phyloP scores from a whole-genome alignment of 2,888 invertebrate genomes.

The Heteromurus nitidus region DNA sequence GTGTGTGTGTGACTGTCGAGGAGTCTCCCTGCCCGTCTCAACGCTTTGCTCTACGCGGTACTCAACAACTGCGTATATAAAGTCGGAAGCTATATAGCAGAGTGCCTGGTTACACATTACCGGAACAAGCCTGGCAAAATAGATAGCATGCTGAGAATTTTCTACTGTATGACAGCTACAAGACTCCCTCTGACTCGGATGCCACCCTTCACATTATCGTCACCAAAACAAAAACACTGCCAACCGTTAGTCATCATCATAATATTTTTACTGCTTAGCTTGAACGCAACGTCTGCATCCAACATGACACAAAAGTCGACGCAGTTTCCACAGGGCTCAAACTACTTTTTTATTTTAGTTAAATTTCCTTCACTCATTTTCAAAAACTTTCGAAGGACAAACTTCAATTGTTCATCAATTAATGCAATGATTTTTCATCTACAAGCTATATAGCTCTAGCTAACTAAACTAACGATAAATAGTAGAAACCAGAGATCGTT shows the following conservation, averaged over 20 bases:
- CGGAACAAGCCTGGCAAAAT: constrained; percentile 43
- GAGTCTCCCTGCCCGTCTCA: not conserved
- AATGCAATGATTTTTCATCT: too few species aligned
- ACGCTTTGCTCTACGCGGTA: too few species aligned
- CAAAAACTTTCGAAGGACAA: too few species aligned
- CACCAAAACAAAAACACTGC: constrained; percentile 22
- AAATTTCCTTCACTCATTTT: not conserved
- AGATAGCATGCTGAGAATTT: constrained; percentile 54
- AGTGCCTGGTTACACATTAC: not conserved
- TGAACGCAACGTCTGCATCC: too few species aligned
- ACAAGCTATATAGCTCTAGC: too few species aligned
- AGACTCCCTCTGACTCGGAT: constrained; percentile 28
- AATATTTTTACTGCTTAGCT: too few species aligned
- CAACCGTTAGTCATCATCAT: constrained; percentile 41
- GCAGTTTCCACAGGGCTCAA: too few species aligned
- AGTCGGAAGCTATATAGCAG: not conserved
- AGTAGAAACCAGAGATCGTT: too few species aligned
- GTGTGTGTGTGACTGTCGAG: constrained; percentile 11
- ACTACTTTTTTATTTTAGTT: too few species aligned
- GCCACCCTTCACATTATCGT: constrained; percentile 55
- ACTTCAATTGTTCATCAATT: too few species aligned
- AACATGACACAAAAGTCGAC: too few species aligned
- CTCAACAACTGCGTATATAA: not conserved
- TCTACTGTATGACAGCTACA: constrained; percentile 41
- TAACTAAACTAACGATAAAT: too few species aligned